phyloP scores from a whole-genome alignment of 2,113 vertebrate species.

The Nanorana parkeri region DNA sequence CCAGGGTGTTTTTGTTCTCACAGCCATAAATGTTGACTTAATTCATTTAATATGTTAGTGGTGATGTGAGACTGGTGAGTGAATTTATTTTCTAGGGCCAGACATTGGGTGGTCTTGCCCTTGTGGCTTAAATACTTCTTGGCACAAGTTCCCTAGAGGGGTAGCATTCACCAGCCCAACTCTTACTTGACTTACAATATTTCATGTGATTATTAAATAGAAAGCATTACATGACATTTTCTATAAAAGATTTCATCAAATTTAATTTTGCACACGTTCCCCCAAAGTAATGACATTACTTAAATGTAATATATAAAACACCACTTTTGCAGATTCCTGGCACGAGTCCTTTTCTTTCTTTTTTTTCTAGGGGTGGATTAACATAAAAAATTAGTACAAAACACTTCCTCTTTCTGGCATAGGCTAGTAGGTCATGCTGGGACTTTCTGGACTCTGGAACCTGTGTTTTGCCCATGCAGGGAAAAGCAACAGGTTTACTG shows the following conservation, averaged over 20 bases:
- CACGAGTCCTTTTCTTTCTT: not conserved
- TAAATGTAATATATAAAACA: constrained; percentile 24
- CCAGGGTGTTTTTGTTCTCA: constrained; percentile 48
- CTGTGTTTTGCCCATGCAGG: too few species aligned
- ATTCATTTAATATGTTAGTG: constrained; percentile 54
- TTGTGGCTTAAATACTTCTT: constrained; percentile 38
- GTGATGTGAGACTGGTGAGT: constrained; percentile 48
- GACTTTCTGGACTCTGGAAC: too few species aligned
- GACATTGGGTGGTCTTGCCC: constrained; percentile 48
- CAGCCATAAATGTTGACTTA: constrained; percentile 42
- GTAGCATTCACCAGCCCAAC: constrained; percentile 1
- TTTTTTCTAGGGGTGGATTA: too few species aligned
- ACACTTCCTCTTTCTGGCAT: too few species aligned
- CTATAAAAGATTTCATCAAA: constrained; percentile 25
- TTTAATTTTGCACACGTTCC: constrained; percentile 16
- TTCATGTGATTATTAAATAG: constrained; percentile 39
- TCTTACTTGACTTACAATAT: constrained; percentile 32
- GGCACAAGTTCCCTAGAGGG: constrained; percentile 37
- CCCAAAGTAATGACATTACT: constrained; percentile 39
- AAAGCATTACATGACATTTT: constrained; percentile 44
- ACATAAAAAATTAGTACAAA: too few species aligned
- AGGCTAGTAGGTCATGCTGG: too few species aligned
- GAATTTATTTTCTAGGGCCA: constrained; percentile 38
- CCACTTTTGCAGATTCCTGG: not conserved
- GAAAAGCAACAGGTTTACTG: too few species aligned